These are phyloP conservation scores for Carettochelys insculpta DNA, from an alignment of 2,113 vertebrate genomes.

Conservation along the genomic window DNA sequence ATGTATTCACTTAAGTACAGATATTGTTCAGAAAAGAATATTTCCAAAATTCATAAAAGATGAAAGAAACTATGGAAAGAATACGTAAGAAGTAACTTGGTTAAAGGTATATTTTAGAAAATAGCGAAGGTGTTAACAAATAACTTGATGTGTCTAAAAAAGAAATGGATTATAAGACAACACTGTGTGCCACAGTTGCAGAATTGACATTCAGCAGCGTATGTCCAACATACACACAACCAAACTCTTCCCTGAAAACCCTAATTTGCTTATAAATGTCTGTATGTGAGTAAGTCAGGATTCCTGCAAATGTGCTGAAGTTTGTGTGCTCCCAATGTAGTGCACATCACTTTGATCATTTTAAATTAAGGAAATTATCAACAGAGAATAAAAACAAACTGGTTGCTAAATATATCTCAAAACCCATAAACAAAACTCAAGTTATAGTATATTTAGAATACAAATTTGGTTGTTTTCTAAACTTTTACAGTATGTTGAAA, in stretches of 20 bases:
- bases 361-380: conserved; percentile 4
- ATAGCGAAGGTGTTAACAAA: not conserved
- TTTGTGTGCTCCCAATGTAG: not conserved
- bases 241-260: not conserved
- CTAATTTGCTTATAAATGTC: not conserved
- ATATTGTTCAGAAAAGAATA: not conserved
- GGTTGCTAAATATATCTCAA: conserved; percentile 13
- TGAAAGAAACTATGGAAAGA: conserved; percentile 12
- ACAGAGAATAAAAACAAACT: conserved; percentile 40
- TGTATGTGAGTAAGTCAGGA: not conserved
- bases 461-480: not conserved
- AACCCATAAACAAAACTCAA: not conserved
- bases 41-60: conserved; percentile 8
- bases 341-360: not conserved
- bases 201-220: not conserved
- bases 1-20: not conserved
- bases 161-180: not conserved
- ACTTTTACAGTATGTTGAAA: not conserved
- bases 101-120: conserved; percentile 43
- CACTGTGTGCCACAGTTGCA: not conserved
- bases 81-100: conserved; percentile 16
- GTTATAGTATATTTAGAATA: not conserved
- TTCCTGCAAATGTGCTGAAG: not conserved
- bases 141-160: not conserved
- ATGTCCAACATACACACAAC: not conserved